These are phyloP conservation scores for Vidua macroura DNA, from an alignment of 2,113 vertebrate species.

Conservation along the genomic window DNA sequence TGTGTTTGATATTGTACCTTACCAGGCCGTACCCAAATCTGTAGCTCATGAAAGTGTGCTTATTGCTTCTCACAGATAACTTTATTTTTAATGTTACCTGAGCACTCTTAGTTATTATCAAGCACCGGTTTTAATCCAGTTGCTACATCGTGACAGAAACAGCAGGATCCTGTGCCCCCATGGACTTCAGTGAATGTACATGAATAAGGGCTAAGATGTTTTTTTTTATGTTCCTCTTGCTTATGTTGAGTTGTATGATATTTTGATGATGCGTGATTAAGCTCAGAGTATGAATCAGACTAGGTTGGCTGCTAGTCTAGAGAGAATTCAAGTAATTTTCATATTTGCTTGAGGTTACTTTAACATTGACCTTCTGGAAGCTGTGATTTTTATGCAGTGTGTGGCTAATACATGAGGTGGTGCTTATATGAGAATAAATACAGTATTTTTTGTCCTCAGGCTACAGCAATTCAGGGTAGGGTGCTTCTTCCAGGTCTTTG, in stretches of 20 bases:
- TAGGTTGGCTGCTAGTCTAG: not conserved
- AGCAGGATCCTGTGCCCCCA: not conserved
- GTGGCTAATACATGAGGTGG: not conserved
- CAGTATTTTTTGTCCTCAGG: too few species aligned
- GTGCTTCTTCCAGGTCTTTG: too few species aligned
- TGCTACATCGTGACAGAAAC: not conserved
- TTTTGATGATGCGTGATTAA: not conserved
- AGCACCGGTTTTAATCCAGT: not conserved
- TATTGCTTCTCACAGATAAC: not conserved
- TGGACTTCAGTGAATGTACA: not conserved
- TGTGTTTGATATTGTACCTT: rapidly evolving
- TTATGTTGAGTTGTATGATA: not conserved
- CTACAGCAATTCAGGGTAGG: too few species aligned
- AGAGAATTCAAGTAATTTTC: not conserved
- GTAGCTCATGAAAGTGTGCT: not conserved
- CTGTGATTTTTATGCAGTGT: not conserved
- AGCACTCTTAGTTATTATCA: not conserved
- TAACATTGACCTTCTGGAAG: not conserved
- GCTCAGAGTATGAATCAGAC: not conserved
- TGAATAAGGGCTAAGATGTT: not conserved
- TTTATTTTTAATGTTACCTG: not conserved
- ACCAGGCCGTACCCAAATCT: not conserved
- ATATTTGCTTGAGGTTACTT: not conserved
- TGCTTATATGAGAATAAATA: too few species aligned
- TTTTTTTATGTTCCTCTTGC: not conserved